Percentiles rank a stretch among this genome's conserved stretches.
Conservation (phyloP, 2,113 vertebrate species). For the Macquaria ambigua region DNA sequence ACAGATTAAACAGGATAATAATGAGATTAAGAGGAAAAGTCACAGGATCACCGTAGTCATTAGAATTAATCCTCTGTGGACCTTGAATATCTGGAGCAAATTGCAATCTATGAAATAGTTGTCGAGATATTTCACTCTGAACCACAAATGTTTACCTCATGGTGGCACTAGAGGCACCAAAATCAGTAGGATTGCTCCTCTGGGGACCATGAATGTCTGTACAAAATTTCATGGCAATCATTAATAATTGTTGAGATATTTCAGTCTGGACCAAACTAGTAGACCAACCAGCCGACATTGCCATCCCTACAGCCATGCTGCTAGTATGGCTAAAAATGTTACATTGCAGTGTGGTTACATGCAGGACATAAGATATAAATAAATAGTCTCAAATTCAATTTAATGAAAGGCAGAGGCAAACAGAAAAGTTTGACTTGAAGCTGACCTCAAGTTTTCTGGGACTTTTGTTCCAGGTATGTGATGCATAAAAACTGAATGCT, state of each 20-base stretch:
- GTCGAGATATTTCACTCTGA: not conserved
- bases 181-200: not conserved
- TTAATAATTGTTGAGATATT: not conserved
- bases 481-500: slow-evolving; percentile 12
- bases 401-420: not conserved
- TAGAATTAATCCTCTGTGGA: not conserved
- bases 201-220: not conserved
- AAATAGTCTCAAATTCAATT: no score
- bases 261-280: not conserved
- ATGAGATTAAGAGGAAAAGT: no score
- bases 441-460: not conserved
- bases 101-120: not conserved
- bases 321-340: not conserved
- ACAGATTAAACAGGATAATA: no score
- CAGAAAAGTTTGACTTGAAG: slow-evolving; percentile 1
- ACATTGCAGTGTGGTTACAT: not conserved
- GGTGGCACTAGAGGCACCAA: no score
- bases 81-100: not conserved
- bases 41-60: not conserved
- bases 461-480: not conserved
- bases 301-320: not conserved
- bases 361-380: not conserved
- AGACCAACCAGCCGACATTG: not conserved
- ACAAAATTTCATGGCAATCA: not conserved
- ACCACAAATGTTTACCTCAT: no score